A percentile compares a stretch with the other conserved stretches of the same genome.
Evolutionary conservation across 2,797 vertebrate species (phyloP).

Genomic region (Poeciliopsis gracilis): DNA sequence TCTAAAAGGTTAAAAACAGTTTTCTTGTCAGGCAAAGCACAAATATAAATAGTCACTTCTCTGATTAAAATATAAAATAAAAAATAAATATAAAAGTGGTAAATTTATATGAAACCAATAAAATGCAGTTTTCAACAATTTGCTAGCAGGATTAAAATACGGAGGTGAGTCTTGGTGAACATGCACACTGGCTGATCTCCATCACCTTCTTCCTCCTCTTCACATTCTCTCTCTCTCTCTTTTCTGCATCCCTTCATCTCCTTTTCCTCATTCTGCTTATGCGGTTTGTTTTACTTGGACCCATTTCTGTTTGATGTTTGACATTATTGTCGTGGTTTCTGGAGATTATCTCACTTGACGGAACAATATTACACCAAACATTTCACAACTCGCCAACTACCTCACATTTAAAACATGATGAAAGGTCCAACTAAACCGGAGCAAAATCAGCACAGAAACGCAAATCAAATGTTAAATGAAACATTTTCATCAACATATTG

Average conservation of each 20-base stretch:
- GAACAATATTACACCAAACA: background rate
- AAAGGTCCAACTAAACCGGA: background rate
- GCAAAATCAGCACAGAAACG: background rate
- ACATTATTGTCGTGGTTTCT: background rate
- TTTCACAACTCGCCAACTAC: background rate
- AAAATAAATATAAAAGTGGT: background rate
- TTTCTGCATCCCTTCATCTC: constrained; percentile 29
- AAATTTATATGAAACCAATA: background rate
- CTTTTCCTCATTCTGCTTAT: constrained; percentile 34
- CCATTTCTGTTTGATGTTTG: constrained; percentile 15
- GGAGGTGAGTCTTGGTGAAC: constrained; percentile 47
- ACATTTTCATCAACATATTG: background rate
- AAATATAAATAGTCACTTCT: constrained; percentile 14
- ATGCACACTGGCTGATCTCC: constrained; percentile 74
- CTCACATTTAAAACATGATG: background rate
- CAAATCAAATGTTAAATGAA: background rate
- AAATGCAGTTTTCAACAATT: background rate
- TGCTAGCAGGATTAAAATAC: constrained; percentile 4
- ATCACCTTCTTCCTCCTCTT: constrained; percentile 60
- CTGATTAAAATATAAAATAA: background rate
- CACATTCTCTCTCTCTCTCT: constrained; percentile 37
- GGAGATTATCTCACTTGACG: constrained; percentile 15
- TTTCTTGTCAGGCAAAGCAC: constrained; percentile 4
- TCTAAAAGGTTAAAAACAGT: background rate
- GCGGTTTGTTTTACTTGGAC: constrained; percentile 44